A percentile compares a stretch with the other conserved stretches of the same genome.
phyloP scores from a whole-genome alignment of 1,140 invertebrate species.

The Drosophila tristis region DNA sequence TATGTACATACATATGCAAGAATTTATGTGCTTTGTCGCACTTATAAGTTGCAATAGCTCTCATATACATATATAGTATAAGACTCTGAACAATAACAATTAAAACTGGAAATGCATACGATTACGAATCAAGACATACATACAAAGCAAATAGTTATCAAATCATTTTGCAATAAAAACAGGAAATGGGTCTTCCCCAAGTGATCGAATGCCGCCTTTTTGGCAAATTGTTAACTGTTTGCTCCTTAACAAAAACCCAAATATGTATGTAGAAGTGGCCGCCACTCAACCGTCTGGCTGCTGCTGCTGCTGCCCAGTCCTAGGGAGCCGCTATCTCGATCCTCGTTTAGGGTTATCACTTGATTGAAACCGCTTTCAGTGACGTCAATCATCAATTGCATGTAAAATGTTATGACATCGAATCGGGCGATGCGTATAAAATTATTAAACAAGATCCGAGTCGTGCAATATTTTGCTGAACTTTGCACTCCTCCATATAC shows the following conservation, averaged over 20 bases:
- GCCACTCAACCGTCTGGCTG: not conserved
- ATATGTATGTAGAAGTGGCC: conserved; percentile 15
- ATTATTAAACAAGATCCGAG: conserved; percentile 2
- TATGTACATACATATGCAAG: conserved; percentile 11
- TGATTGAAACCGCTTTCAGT: conserved; percentile 30
- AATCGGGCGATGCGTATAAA: conserved; percentile 7
- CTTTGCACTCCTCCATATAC: conserved; percentile 16
- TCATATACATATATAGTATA: too few species aligned
- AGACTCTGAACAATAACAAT: not conserved
- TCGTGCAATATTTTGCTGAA: conserved; percentile 15
- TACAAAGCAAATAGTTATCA: conserved; percentile 16
- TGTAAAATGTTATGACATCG: conserved; percentile 61
- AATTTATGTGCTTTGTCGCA: conserved; percentile 28
- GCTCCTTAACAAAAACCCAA: too few species aligned
- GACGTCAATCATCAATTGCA: conserved; percentile 64
- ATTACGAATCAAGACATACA: not conserved
- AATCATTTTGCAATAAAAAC: conserved; percentile 7
- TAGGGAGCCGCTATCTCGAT: conserved; percentile 25
- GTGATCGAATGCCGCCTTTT: conserved; percentile 12
- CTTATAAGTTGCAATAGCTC: conserved; percentile 21
- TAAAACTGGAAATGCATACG: conserved; percentile 1
- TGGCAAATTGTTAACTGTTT: not conserved
- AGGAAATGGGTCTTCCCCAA: conserved; percentile 20
- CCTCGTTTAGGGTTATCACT: conserved; percentile 53
- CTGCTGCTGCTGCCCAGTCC: conserved; percentile 30